These are phyloP conservation scores for Melozone crissalis DNA, from an alignment of 2,113 vertebrate species.

Conservation along the genomic window DNA sequence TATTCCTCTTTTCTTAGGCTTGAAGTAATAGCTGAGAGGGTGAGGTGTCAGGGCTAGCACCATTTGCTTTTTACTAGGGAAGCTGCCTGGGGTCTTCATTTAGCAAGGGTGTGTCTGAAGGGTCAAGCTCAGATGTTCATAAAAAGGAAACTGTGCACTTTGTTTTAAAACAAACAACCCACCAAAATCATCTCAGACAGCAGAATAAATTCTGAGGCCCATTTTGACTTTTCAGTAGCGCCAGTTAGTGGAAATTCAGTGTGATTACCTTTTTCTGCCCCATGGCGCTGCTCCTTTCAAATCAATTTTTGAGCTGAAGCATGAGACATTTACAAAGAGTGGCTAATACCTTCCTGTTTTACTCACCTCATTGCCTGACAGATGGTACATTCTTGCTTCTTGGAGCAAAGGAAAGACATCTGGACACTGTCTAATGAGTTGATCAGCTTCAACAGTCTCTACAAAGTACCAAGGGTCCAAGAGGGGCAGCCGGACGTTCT, in stretches of 20 bases:
- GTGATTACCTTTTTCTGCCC: neutral
- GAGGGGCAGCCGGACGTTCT: constrained; percentile 86
- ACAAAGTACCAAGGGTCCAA: constrained; percentile 94
- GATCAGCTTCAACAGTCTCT: constrained; percentile 88
- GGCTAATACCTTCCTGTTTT: neutral
- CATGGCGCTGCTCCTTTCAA: neutral
- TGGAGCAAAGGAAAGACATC: constrained; percentile 90
- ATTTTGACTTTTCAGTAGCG: neutral
- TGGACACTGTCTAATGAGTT: constrained; percentile 85
- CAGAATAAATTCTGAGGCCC: neutral
- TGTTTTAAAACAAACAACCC: neutral
- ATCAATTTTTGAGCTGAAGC: neutral
- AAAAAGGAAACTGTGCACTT: neutral
- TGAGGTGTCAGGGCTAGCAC: neutral
- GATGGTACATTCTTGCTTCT: constrained; percentile 90
- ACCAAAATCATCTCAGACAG: neutral
- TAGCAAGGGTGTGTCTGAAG: neutral
- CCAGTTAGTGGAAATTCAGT: neutral
- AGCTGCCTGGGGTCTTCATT: neutral
- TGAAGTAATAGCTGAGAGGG: neutral
- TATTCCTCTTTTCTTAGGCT: neutral
- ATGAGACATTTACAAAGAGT: neutral
- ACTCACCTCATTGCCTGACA: constrained; percentile 91
- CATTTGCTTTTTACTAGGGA: neutral
- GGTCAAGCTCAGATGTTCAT: neutral